Percentiles rank a stretch among this genome's conserved stretches.
Evolutionary conservation across 2,888 invertebrate genomes (phyloP).

Genomic region (Masnerella sp.): DNA sequence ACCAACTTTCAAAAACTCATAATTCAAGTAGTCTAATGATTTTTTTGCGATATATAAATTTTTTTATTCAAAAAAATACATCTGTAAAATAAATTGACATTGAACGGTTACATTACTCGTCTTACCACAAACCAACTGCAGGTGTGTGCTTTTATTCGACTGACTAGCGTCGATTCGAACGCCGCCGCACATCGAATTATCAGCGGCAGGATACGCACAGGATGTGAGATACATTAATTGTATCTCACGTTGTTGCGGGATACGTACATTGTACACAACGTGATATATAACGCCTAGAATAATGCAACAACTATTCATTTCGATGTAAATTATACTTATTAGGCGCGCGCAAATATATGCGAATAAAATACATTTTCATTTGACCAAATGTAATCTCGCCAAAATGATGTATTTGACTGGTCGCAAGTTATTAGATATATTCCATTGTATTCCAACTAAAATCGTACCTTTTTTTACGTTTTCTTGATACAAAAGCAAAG

Average conservation of each 20-base stretch:
- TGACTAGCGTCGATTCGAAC: conserved; percentile 28
- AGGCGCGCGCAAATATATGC: conserved; percentile 29
- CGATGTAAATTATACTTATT: conserved; percentile 58
- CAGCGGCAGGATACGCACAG: conserved; percentile 48
- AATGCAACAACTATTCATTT: conserved; percentile 58
- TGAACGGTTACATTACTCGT: conserved; percentile 48
- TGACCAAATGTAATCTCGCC: conserved; percentile 50
- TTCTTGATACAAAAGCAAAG: no score
- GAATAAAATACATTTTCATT: conserved; percentile 54
- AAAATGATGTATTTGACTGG: conserved; percentile 46
- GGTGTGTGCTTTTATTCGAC: conserved; percentile 34
- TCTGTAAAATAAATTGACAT: conserved; percentile 45
- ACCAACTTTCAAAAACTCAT: no score
- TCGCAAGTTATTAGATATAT: conserved; percentile 36
- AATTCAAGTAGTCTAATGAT: no score
- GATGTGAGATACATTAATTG: conserved; percentile 59
- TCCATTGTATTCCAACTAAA: background rate
- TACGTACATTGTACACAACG: conserved; percentile 51
- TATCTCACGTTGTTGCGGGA: conserved; percentile 54
- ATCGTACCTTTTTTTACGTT: background rate
- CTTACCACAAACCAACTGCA: conserved; percentile 47
- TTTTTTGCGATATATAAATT: no score
- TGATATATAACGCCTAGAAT: conserved; percentile 52
- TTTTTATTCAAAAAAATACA: no score
- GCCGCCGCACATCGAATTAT: conserved; percentile 50